Base-by-base conservation (phyloP, 2,113 vertebrate species). In the Empidonax alnorum region DNA sequence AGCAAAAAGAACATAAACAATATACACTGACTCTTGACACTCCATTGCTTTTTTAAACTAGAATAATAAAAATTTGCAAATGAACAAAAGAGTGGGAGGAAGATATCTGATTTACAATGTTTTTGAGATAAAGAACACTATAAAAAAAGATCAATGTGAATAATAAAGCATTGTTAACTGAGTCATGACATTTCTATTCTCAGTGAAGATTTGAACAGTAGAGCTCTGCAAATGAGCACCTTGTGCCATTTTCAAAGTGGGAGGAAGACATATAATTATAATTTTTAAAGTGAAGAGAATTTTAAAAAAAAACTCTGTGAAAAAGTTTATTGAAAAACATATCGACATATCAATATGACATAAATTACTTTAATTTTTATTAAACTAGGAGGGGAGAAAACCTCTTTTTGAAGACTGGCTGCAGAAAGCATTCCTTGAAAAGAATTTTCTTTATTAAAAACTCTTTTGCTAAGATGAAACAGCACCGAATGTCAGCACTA, bases 81-180 rank as follows among this genome's bases (percentile, higher is more conserved):
- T 97, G 98, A 98, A 98, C 98, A 98, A 98, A 98, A 97, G 98
- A 97, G 97, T 98, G 95, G 98, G 98, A 98, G 98, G 98, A 96
- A 98, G 97, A 97, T 97, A 98, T 98, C 97, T 98, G 97, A 98
- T 97, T 98, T 98, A 98, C 97, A 98, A 97, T 98, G 97, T 98
- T 98, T 98, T 97, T 98, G 96, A 98, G 98, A 98, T 98, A 98
- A 98, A 98, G 98, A 98, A 98, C 97, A 97, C 97, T 89, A 90
- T 96, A 98, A 98, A 97, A 97, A 98, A 98, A 97, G 97, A 98
- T 98, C 97, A 97, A 96, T 95, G 97, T 97, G 97, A 98, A 98
- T 98, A 98, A 98, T 98, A 98, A 97, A 97, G 97, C 98, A 98
- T 98, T 98, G 98, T 98, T 98, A 98, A 98, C 98, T 97, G 97